These are phyloP conservation scores for Pelmatolapia mariae DNA, from an alignment of 2,113 vertebrate genomes.

Conservation along the genomic window DNA sequence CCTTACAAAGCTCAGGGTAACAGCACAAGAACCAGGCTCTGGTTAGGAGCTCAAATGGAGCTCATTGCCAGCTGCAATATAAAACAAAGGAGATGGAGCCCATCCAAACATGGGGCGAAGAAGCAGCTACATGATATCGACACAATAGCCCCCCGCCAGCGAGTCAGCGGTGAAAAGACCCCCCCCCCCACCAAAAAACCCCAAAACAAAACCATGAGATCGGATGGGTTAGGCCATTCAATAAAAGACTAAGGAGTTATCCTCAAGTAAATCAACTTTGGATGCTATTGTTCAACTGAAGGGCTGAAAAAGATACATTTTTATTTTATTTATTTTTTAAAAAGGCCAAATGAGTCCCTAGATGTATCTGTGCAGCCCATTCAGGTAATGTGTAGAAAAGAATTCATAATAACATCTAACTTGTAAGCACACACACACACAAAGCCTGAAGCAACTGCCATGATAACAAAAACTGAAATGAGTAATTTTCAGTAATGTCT, in stretches of 20 bases:
- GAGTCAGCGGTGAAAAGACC: rapidly evolving
- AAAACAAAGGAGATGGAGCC: background rate
- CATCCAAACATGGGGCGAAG: background rate
- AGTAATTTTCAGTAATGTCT: background rate
- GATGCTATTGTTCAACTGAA: background rate
- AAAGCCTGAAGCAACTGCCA: background rate
- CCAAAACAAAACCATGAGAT: background rate
- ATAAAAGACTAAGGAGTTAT: background rate
- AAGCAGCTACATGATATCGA: background rate
- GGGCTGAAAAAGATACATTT: background rate
- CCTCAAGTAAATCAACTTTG: rapidly evolving
- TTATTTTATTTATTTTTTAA: background rate
- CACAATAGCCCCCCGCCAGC: background rate
- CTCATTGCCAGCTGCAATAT: background rate
- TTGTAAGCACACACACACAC: background rate
- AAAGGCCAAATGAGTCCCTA: background rate
- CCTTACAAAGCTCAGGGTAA: background rate
- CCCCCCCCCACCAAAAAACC: background rate
- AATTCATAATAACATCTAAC: background rate
- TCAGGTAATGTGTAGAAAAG: background rate
- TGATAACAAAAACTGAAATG: background rate
- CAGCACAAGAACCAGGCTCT: background rate
- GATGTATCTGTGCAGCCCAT: background rate
- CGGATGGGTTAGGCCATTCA: background rate
- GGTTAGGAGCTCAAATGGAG: too few relatives aligned